Percentiles rank a stretch among this genome's conserved stretches.
Conservation (phyloP, 2,797 vertebrate species). For the Nothura maculosa region DNA sequence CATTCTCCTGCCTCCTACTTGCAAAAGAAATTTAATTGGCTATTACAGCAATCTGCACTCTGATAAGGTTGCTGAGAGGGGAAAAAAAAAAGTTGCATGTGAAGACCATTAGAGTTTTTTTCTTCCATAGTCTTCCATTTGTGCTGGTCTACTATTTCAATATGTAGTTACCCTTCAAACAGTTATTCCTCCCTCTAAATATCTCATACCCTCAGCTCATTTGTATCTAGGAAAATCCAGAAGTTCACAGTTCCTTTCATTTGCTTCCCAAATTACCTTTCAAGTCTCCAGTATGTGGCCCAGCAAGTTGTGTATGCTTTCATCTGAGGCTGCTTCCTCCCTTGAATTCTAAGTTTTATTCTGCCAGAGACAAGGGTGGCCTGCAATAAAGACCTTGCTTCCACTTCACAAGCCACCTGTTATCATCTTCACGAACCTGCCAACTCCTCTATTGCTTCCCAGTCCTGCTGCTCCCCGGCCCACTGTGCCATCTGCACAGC, state of each 20-base stretch:
- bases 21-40: slow-evolving; percentile 30
- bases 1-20: slow-evolving; percentile 18
- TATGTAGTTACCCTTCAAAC: fast-evolving
- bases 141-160: background rate
- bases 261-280: background rate
- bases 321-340: background rate
- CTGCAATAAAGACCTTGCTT: slow-evolving; percentile 66
- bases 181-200: background rate
- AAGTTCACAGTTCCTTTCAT: background rate
- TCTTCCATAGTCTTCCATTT: background rate
- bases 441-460: slow-evolving; percentile 65
- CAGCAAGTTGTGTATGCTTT: background rate
- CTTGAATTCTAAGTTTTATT: background rate
- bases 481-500: slow-evolving; percentile 72
- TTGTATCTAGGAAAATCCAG: background rate
- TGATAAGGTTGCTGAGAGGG: background rate
- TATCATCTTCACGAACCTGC: slow-evolving; percentile 57
- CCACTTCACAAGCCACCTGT: slow-evolving; percentile 71
- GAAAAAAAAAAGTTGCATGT: background rate
- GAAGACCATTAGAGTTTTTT: background rate
- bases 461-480: slow-evolving; percentile 68
- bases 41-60: slow-evolving; percentile 7
- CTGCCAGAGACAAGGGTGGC: slow-evolving; percentile 21
- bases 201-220: background rate
- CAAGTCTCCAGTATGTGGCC: background rate